Evolutionary conservation across 2,797 vertebrate species (phyloP).

Genomic region (Coluber constrictor): DNA sequence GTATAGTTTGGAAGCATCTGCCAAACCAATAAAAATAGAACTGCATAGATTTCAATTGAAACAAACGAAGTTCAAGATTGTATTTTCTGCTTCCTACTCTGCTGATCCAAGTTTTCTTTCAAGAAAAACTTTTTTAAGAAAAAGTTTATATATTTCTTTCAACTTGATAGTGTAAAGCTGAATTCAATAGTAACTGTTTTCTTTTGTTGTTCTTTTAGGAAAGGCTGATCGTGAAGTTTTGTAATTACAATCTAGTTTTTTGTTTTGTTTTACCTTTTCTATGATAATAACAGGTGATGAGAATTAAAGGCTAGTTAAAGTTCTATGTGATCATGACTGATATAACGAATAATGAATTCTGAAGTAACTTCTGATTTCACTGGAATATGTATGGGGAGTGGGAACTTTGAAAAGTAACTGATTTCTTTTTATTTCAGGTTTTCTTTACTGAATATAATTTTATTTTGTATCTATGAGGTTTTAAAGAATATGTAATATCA

Average conservation of each 20-base stretch:
- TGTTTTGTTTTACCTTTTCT: not conserved
- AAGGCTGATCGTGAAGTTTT: not conserved
- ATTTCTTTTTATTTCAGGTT: not conserved
- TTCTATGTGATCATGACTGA: not conserved
- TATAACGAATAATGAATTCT: not conserved
- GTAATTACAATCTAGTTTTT: not conserved
- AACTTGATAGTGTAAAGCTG: not conserved
- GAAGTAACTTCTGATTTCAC: not conserved
- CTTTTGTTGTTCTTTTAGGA: not conserved
- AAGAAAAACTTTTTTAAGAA: no score
- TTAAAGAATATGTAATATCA: not conserved
- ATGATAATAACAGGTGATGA: not conserved
- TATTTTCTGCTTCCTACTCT: not conserved
- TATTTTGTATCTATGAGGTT: not conserved
- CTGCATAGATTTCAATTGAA: not conserved
- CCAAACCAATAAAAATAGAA: not conserved
- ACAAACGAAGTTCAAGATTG: not conserved
- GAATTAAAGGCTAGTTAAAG: not conserved
- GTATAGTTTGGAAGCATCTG: not conserved
- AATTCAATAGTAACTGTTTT: not conserved
- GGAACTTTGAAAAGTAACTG: not conserved
- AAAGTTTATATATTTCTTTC: not conserved
- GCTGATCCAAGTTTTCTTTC: not conserved
- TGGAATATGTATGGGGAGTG: not conserved
- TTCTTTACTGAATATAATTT: not conserved